Evolutionary conservation across 2,888 invertebrate species (phyloP).

Genomic region (Itoplectis maculator): DNA sequence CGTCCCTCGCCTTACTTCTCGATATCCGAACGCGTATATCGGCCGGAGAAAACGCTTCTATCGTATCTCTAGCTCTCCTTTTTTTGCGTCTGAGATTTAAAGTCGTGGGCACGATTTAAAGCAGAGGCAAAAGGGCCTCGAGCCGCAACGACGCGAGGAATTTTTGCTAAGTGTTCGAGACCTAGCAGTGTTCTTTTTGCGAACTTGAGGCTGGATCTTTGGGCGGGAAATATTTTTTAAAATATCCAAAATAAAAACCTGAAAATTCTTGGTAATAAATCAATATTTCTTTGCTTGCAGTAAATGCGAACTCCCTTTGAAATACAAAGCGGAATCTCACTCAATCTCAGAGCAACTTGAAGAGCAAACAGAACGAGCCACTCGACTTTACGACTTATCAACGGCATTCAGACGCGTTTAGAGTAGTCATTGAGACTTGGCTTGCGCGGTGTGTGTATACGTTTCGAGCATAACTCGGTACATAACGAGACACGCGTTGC

Average conservation of each 20-base stretch:
- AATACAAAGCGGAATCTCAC: not conserved
- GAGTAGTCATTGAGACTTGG: constrained; percentile 54
- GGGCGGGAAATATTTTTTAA: too few species aligned
- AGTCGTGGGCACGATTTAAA: constrained; percentile 35
- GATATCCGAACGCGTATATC: constrained; percentile 55
- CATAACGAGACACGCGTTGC: constrained; percentile 76
- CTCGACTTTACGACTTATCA: constrained; percentile 49
- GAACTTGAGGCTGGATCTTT: not conserved
- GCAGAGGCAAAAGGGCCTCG: not conserved
- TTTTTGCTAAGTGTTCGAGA: constrained; percentile 11
- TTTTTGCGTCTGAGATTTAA: constrained; percentile 42
- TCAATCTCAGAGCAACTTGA: not conserved
- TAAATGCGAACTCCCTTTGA: too few species aligned
- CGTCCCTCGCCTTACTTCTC: constrained; percentile 30
- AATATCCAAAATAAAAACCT: not conserved
- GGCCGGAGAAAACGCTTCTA: constrained; percentile 46
- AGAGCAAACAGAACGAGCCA: constrained; percentile 10
- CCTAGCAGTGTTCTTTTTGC: not conserved
- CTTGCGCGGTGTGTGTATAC: constrained; percentile 9
- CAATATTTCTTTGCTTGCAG: too few species aligned
- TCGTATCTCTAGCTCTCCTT: constrained; percentile 61
- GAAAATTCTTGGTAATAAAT: not conserved
- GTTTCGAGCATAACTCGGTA: constrained; percentile 71
- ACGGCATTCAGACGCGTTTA: constrained; percentile 54
- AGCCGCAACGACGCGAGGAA: constrained; percentile 4